These are phyloP conservation scores for Cirrhinus molitorella DNA, from an alignment of 2,797 vertebrate genomes.

Conservation along the genomic window DNA sequence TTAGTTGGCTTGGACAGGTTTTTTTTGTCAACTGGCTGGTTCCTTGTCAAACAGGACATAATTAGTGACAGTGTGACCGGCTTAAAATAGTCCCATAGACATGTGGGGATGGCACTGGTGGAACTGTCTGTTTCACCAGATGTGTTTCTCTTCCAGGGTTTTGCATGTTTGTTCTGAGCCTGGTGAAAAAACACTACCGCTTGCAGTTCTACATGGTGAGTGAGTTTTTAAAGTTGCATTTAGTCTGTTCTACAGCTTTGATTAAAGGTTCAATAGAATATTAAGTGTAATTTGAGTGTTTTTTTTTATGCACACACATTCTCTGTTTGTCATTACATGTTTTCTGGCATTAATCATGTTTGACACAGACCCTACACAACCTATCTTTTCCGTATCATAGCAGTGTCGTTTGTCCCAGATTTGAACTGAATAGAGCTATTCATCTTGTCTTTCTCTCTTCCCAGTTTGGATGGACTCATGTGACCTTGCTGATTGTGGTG, in stretches of 20 bases:
- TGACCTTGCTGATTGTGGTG: conserved; percentile 96
- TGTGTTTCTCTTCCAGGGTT: conserved; percentile 80
- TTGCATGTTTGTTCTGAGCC: conserved; percentile 98
- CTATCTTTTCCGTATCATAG: neutral
- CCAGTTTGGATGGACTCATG: conserved; percentile 99
- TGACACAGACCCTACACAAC: neutral
- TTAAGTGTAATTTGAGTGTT: neutral
- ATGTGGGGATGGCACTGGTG: conserved; percentile 41
- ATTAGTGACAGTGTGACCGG: conserved; percentile 34
- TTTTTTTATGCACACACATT: neutral
- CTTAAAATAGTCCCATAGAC: conserved; percentile 33
- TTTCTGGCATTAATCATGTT: neutral
- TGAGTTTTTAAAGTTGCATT: conserved; percentile 12
- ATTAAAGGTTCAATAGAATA: neutral
- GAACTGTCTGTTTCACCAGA: conserved; percentile 23
- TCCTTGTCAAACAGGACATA: conserved; percentile 18
- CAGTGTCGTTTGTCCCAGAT: conserved; percentile 11
- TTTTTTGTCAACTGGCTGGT: neutral
- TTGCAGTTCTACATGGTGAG: conserved; percentile 99
- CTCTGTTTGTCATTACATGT: neutral
- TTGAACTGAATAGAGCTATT: conserved; percentile 8
- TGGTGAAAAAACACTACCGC: conserved; percentile 99
- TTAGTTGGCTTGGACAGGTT: neutral
- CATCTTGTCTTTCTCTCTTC: conserved; percentile 1
- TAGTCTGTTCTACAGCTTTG: neutral